Conservation (phyloP, 1,140 invertebrate genomes). For the Nautilus pompilius region DNA sequence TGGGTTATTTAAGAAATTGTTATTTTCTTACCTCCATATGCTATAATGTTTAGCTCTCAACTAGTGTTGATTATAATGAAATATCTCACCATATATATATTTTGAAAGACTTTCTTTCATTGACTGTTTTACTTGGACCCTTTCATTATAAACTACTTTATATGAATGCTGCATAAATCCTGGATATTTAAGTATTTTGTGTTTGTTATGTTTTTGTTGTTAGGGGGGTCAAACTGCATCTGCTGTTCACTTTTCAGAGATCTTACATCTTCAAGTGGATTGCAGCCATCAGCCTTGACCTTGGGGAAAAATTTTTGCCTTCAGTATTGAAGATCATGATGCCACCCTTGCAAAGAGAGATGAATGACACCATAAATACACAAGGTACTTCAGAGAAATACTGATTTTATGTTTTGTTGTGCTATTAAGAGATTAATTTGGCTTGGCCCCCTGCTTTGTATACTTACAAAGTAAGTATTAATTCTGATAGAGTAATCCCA, state of each 20-base stretch:
- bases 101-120: too few species aligned
- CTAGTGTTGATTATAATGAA: too few species aligned
- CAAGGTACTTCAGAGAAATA: not conserved
- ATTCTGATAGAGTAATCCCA: not conserved
- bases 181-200: constrained; percentile 11
- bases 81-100: too few species aligned
- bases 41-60: too few species aligned
- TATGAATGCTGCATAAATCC: too few species aligned
- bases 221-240: too few species aligned
- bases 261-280: constrained; percentile 70
- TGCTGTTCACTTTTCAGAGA: constrained; percentile 64
- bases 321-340: constrained; percentile 62
- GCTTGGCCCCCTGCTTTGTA: too few species aligned
- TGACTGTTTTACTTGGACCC: too few species aligned
- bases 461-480: too few species aligned
- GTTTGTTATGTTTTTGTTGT: constrained; percentile 11
- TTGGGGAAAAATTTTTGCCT: constrained; percentile 60
- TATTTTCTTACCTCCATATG: too few species aligned
- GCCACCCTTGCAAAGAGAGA: constrained; percentile 67
- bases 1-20: too few species aligned
- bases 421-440: not conserved
- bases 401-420: not conserved
- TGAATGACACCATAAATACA: constrained; percentile 13
- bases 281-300: constrained; percentile 63
- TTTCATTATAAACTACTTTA: too few species aligned